These are phyloP conservation scores for Pollachius pollachius DNA, from an alignment of 2,113 vertebrate genomes.

Conservation along the genomic window DNA sequence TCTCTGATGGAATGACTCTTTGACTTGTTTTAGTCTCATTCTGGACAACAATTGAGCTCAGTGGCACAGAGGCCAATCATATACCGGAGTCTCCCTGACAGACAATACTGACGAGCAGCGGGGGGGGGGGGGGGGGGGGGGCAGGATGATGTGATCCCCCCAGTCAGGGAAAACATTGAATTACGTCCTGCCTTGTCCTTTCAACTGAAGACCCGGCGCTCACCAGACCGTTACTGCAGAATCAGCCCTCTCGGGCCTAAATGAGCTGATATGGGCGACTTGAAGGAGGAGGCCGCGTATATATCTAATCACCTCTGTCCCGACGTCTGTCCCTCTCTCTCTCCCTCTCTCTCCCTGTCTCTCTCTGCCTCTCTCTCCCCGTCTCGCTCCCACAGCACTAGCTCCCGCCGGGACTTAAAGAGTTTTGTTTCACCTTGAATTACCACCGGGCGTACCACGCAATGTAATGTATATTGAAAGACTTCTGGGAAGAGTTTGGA, in stretches of 20 bases:
- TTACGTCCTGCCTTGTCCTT: no score
- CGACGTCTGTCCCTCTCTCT: conserved; percentile 39
- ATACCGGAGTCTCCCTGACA: no score
- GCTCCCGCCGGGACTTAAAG: conserved; percentile 52
- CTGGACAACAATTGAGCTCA: no score
- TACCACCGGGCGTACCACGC: conserved; percentile 43
- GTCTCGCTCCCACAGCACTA: conserved; percentile 3
- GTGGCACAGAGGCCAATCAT: no score
- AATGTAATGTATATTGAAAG: conserved; percentile 70
- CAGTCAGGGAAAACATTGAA: no score
- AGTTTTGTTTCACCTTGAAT: conserved; percentile 73
- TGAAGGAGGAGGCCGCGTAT: conserved; percentile 24
- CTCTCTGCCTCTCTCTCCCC: no score
- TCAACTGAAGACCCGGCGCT: conserved; percentile 56
- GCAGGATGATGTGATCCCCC: no score
- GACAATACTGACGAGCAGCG: no score
- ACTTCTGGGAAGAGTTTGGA: conserved; percentile 70
- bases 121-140: no score
- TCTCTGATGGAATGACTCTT: no score
- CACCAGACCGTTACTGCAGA: conserved; percentile 68
- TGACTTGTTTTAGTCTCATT: no score
- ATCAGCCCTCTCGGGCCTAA: conserved; percentile 59
- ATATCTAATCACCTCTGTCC: conserved; percentile 55
- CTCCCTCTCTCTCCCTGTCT: conserved; percentile 1
- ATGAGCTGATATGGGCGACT: conserved; percentile 42